A percentile compares a stretch with the other conserved stretches of the same genome.
Evolutionary conservation across 2,888 invertebrate genomes (phyloP).

Genomic region (Phania funesta): DNA sequence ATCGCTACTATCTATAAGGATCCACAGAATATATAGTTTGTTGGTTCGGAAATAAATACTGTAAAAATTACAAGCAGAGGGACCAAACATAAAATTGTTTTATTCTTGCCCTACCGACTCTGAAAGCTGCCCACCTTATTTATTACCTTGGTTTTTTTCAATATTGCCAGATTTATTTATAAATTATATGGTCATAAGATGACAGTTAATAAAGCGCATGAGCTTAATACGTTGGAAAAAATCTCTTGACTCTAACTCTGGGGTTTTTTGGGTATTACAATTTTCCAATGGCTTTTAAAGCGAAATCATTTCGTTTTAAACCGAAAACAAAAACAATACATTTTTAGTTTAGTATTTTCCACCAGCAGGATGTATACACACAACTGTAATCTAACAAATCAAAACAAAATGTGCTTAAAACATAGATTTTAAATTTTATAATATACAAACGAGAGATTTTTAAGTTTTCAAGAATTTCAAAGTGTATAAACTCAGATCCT

Average conservation of each 20-base stretch:
- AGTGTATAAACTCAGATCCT: background rate
- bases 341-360: conserved; percentile 54
- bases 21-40: too few species aligned
- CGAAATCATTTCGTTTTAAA: conserved; percentile 27
- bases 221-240: background rate
- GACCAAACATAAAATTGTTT: too few species aligned
- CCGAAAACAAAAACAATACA: conserved; percentile 53
- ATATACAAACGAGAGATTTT: background rate
- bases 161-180: too few species aligned
- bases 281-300: conserved; percentile 42
- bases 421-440: conserved; percentile 14
- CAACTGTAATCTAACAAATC: conserved; percentile 27
- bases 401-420: conserved; percentile 53
- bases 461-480: background rate
- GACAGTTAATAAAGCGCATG: conserved; percentile 34
- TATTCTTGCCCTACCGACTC: too few species aligned
- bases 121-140: too few species aligned
- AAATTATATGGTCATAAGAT: background rate
- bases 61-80: too few species aligned
- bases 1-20: too few species aligned
- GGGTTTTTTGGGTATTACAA: background rate
- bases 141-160: too few species aligned
- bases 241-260: background rate
- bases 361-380: conserved; percentile 32
- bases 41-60: too few species aligned